Conservation (phyloP, 2,888 invertebrate genomes). For the Nomada hirtipes region DNA sequence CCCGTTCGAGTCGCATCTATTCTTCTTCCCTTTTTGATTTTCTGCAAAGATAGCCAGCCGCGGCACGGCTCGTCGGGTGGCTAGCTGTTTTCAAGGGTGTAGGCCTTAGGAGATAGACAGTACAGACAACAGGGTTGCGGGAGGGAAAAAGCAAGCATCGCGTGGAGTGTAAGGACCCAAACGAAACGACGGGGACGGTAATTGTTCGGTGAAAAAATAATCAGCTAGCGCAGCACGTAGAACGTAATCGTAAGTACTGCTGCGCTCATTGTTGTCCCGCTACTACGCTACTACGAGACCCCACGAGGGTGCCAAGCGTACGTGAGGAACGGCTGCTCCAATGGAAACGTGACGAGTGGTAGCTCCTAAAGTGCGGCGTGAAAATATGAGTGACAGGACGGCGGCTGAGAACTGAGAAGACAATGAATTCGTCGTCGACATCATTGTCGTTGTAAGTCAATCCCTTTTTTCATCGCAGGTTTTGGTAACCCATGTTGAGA, state of each 20-base stretch:
- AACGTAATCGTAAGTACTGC: slow-evolving; percentile 57
- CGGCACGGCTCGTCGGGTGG: not conserved
- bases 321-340: slow-evolving; percentile 57
- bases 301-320: slow-evolving; percentile 53
- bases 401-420: not conserved
- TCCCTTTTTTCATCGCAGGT: not conserved
- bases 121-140: not conserved
- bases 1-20: not conserved
- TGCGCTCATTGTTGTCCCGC: slow-evolving; percentile 54
- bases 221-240: slow-evolving; percentile 76
- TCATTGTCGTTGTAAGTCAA: not conserved
- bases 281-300: slow-evolving; percentile 37
- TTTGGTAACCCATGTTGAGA: not conserved
- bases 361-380: slow-evolving; percentile 43
- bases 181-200: slow-evolving; percentile 71
- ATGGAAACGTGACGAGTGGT: slow-evolving; percentile 63
- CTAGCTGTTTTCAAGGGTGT: slow-evolving; percentile 39
- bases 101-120: slow-evolving; percentile 37
- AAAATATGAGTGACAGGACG: slow-evolving; percentile 55
- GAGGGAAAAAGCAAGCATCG: not conserved
- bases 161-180: slow-evolving; percentile 18
- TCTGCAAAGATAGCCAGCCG: slow-evolving; percentile 28
- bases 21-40: slow-evolving; percentile 23
- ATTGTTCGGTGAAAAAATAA: slow-evolving; percentile 81
- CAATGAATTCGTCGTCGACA: slow-evolving; percentile 7